Conservation (phyloP, 2,888 invertebrate genomes). For the Lamellibrachia columna region DNA sequence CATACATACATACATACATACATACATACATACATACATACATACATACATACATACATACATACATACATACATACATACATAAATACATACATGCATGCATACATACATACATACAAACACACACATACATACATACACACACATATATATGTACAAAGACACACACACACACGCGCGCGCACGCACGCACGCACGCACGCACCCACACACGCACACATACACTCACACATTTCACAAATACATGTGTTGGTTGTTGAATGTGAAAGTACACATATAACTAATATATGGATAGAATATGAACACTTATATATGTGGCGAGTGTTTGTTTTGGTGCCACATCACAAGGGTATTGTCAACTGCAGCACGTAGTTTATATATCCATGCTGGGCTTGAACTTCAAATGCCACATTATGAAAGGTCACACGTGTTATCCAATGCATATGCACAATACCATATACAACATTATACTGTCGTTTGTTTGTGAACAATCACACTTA, state of each 20-base stretch:
- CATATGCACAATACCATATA: no score
- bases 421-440: no score
- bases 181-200: background rate
- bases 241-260: background rate
- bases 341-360: no score
- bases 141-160: background rate
- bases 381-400: no score
- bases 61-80: conserved; percentile 31
- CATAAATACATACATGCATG: conserved; percentile 27
- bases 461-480: no score
- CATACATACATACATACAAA: conserved; percentile 31
- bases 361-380: no score
- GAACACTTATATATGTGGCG: background rate
- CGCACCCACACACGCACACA: conserved; percentile 19
- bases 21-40: conserved; percentile 25
- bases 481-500: no score
- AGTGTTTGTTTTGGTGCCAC: background rate
- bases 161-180: background rate
- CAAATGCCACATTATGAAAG: no score
- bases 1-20: no score
- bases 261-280: background rate
- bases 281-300: background rate
- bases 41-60: conserved; percentile 28
- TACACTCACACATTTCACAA: conserved; percentile 13
- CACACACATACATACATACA: conserved; percentile 30